These are phyloP conservation scores for Lucinisca nassula DNA, from an alignment of 2,888 invertebrate genomes.

Conservation along the genomic window DNA sequence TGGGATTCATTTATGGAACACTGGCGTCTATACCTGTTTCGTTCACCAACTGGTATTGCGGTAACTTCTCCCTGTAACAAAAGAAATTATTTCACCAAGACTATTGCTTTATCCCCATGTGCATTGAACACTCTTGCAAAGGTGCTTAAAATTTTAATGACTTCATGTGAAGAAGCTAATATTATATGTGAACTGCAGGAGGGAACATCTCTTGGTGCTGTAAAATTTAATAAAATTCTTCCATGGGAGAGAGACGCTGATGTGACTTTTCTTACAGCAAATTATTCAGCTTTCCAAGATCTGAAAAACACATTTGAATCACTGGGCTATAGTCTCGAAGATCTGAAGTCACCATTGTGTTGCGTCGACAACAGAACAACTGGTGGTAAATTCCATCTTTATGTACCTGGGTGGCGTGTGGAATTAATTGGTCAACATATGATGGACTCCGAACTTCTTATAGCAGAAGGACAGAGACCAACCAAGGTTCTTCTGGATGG, in stretches of 20 bases:
- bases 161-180: constrained; percentile 70
- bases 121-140: constrained; percentile 76
- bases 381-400: constrained; percentile 74
- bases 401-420: constrained; percentile 72
- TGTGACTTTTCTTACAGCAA: constrained; percentile 73
- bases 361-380: constrained; percentile 71
- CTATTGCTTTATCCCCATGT: constrained; percentile 76
- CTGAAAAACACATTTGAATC: constrained; percentile 47
- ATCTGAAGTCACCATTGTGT: constrained; percentile 48
- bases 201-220: constrained; percentile 85
- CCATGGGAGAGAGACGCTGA: constrained; percentile 87
- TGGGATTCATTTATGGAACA: constrained; percentile 57
- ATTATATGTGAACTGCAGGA: constrained; percentile 83
- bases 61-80: constrained; percentile 67
- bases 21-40: constrained; percentile 59
- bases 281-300: constrained; percentile 71
- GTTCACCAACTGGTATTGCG: constrained; percentile 73
- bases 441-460: constrained; percentile 75
- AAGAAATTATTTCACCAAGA: background rate
- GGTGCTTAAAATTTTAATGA: constrained; percentile 73
- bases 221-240: constrained; percentile 83
- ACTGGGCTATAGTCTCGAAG: constrained; percentile 54
- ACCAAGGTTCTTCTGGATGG: constrained; percentile 80
- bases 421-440: constrained; percentile 83
- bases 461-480: constrained; percentile 62